A percentile compares a stretch with the other conserved stretches of the same genome.
phyloP scores from a whole-genome alignment of 2,797 vertebrate genomes.

The Lates japonicus region DNA sequence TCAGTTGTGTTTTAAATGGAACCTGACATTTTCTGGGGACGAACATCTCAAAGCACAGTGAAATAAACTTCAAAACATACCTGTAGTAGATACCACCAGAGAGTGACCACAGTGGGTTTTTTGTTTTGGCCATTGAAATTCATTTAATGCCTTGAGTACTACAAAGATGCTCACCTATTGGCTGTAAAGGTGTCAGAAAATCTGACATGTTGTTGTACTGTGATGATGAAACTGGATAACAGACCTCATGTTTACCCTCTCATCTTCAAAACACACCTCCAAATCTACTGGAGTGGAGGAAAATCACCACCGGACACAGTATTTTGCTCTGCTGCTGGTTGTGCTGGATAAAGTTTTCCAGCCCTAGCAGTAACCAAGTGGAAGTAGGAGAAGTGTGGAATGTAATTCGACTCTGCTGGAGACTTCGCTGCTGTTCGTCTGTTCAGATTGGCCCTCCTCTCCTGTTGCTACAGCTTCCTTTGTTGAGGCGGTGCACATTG shows the following conservation, averaged over 20 bases:
- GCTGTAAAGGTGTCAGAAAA: too few species aligned
- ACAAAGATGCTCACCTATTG: too few species aligned
- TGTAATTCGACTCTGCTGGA: conserved; percentile 40
- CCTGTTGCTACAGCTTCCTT: conserved; percentile 34
- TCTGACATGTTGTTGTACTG: too few species aligned
- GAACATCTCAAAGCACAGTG: too few species aligned
- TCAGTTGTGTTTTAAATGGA: too few species aligned
- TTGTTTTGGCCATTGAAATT: too few species aligned
- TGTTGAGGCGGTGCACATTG: not conserved
- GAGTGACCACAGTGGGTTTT: too few species aligned
- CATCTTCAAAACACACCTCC: conserved; percentile 17
- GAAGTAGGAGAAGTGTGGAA: conserved; percentile 47
- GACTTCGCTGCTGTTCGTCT: conserved; percentile 26
- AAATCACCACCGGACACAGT: not conserved
- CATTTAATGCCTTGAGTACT: too few species aligned
- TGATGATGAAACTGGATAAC: too few species aligned
- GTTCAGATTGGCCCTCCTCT: not conserved
- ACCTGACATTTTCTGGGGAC: too few species aligned
- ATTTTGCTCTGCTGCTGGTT: conserved; percentile 21
- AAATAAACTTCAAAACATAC: too few species aligned
- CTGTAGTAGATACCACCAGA: too few species aligned
- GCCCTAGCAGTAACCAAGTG: conserved; percentile 70
- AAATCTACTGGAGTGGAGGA: conserved; percentile 20
- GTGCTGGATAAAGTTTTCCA: conserved; percentile 60
- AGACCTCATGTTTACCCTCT: conserved; percentile 10